Evolutionary conservation across 2,797 vertebrate species (phyloP).

Genomic region (Erethizon dorsatum): DNA sequence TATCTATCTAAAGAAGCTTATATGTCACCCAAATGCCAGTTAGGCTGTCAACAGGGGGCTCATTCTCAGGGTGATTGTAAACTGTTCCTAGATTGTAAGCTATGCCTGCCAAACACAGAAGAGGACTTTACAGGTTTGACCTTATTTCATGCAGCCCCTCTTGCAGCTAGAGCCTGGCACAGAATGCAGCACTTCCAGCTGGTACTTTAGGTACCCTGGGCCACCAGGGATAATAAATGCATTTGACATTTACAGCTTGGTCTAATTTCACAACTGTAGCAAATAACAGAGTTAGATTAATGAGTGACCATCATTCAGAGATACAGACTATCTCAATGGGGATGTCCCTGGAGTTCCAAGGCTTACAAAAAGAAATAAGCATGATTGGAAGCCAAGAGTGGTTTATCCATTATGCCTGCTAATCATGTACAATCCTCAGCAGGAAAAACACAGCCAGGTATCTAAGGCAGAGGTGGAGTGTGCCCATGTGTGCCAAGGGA

Average conservation of each 20-base stretch:
- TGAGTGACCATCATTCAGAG: slow-evolving; percentile 58
- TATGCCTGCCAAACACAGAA: slow-evolving; percentile 18
- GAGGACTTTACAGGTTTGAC: slow-evolving; percentile 41
- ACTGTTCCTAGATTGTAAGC: slow-evolving; percentile 46
- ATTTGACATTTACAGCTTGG: slow-evolving; percentile 81
- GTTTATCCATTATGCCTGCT: slow-evolving; percentile 70
- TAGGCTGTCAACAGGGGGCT: slow-evolving; percentile 45
- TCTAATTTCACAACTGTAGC: slow-evolving; percentile 71
- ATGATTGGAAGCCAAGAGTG: slow-evolving; percentile 63
- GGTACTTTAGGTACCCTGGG: slow-evolving; percentile 9
- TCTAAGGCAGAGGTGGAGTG: slow-evolving; percentile 19
- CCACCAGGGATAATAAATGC: slow-evolving; percentile 77
- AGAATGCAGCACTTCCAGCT: slow-evolving; percentile 70
- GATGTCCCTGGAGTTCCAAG: slow-evolving; percentile 61
- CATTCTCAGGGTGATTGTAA: slow-evolving; percentile 28
- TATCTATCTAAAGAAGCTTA: neutral
- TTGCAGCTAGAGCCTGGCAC: slow-evolving; percentile 58
- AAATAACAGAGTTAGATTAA: slow-evolving; percentile 69
- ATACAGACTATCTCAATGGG: slow-evolving; percentile 64
- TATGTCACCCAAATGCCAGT: slow-evolving; percentile 1
- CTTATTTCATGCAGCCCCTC: neutral
- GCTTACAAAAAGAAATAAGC: slow-evolving; percentile 64
- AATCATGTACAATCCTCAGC: slow-evolving; percentile 52
- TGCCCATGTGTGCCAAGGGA: neutral
- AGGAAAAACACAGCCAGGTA: slow-evolving; percentile 58